A percentile compares a stretch with the other conserved stretches of the same genome.
Evolutionary conservation across 2,113 vertebrate species (phyloP).

Genomic region (Heterochromis multidens): DNA sequence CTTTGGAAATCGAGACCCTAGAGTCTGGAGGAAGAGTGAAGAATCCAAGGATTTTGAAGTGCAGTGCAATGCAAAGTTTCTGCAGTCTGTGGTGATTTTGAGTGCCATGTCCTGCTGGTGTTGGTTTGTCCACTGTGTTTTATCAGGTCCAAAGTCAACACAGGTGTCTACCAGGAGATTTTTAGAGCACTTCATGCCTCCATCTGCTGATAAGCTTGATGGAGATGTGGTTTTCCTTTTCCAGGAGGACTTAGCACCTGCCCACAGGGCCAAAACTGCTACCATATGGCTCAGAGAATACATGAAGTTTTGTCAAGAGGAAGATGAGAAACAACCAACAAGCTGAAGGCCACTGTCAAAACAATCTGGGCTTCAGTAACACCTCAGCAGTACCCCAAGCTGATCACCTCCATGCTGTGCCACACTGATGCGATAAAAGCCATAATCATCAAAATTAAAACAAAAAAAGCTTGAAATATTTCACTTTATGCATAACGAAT

Average conservation of each 20-base stretch:
- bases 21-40: not conserved
- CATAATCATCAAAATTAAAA: not conserved
- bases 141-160: not conserved
- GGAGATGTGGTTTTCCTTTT: not conserved
- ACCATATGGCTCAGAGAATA: not conserved
- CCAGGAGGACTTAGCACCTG: not conserved
- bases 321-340: not conserved
- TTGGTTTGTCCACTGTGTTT: not conserved
- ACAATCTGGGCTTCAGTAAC: not conserved
- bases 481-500: not conserved
- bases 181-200: not conserved
- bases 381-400: not conserved
- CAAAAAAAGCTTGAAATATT: not conserved
- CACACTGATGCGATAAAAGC: not conserved
- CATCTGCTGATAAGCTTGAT: not conserved
- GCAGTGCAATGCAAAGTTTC: not conserved
- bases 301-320: not conserved
- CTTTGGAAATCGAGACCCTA: not conserved
- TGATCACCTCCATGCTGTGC: not conserved
- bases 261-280: not conserved
- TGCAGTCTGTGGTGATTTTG: not conserved
- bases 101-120: no score
- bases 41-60: no score
- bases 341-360: not conserved
- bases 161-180: not conserved